These are phyloP conservation scores for Chiloscyllium punctatum DNA, from an alignment of 2,797 vertebrate species.

Conservation along the genomic window DNA sequence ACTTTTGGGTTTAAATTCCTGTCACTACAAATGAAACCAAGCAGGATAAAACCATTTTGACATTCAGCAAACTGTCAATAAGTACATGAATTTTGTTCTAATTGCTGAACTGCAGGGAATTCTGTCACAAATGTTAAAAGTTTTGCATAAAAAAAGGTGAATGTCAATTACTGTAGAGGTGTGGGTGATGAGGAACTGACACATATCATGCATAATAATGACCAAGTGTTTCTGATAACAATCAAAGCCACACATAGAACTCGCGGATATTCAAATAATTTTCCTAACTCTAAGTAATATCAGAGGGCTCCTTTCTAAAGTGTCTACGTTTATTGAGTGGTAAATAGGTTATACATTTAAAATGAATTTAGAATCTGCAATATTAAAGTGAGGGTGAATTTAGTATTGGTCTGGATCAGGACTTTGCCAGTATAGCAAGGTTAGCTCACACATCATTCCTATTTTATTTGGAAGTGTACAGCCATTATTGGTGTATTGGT, in stretches of 20 bases:
- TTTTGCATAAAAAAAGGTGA: not conserved
- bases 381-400: not conserved
- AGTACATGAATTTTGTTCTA: no score
- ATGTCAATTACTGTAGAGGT: not conserved
- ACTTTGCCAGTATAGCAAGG: not conserved
- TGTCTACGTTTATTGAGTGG: no score
- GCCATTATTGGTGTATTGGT: not conserved
- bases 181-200: no score
- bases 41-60: not conserved
- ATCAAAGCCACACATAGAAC: not conserved
- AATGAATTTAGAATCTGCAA: not conserved
- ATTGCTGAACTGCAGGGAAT: not conserved
- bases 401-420: not conserved
- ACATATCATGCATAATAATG: not conserved
- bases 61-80: not conserved
- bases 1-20: not conserved
- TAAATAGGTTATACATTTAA: not conserved
- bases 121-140: not conserved
- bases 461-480: not conserved
- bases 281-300: not conserved
- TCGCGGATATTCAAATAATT: not conserved
- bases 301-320: not conserved
- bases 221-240: not conserved
- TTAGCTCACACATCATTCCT: not conserved
- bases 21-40: not conserved